A percentile compares a stretch with the other conserved stretches of the same genome.
Evolutionary conservation across 35 echinoderm and acorn worm species (phyloP).

Genomic region (Lytechinus variegatus): DNA sequence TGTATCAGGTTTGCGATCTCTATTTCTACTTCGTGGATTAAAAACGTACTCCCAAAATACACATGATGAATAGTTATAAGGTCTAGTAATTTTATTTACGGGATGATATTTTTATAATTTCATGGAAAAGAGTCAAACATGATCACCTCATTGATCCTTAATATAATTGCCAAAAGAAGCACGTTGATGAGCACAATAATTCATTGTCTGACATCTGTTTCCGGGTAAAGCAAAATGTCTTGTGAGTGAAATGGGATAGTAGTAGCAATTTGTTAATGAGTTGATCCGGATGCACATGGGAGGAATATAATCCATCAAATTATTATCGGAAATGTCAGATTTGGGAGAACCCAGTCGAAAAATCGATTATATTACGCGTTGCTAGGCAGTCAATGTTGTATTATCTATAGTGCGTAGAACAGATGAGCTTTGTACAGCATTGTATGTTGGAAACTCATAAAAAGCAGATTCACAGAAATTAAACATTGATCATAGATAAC

Average conservation of each 20-base stretch:
- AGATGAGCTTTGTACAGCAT: too few species aligned
- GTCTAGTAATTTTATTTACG: neutral
- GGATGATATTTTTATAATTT: neutral
- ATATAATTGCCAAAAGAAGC: neutral
- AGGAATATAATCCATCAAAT: neutral
- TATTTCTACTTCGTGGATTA: too few species aligned
- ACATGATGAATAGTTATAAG: neutral
- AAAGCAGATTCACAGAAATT: too few species aligned
- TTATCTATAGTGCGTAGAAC: neutral
- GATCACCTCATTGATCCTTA: neutral
- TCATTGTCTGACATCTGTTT: conserved; percentile 12
- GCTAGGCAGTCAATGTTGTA: neutral
- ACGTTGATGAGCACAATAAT: neutral
- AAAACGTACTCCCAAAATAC: too few species aligned
- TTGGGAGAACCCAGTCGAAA: neutral
- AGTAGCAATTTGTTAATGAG: neutral
- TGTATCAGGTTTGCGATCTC: too few species aligned
- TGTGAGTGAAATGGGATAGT: neutral
- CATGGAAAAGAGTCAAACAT: neutral
- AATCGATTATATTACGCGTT: neutral
- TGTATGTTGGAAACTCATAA: too few species aligned
- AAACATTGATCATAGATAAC: too few species aligned
- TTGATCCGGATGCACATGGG: neutral
- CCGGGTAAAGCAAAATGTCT: neutral
- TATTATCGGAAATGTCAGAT: conserved; percentile 19